phyloP scores from a whole-genome alignment of 2,797 vertebrate species.

The Hydrophis major region DNA sequence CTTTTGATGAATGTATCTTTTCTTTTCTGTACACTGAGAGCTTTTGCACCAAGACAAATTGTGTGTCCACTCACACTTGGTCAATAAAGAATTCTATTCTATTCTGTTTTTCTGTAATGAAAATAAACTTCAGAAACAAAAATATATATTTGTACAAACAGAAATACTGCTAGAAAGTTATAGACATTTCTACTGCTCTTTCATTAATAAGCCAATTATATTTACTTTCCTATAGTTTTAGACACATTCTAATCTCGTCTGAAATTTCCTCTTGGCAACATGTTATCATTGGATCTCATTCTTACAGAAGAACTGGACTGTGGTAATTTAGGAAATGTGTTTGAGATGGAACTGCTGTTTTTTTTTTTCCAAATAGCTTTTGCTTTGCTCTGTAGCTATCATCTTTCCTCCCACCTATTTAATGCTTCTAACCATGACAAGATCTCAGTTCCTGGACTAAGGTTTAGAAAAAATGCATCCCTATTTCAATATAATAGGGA shows the following conservation, averaged over 20 bases:
- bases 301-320: neutral
- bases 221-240: neutral
- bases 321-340: neutral
- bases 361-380: neutral
- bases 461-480: neutral
- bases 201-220: neutral
- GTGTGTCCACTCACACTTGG: too few relatives aligned
- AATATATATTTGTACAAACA: neutral
- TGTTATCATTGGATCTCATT: neutral
- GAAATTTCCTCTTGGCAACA: neutral
- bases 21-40: too few relatives aligned
- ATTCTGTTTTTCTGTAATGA: neutral
- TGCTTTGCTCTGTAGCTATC: neutral
- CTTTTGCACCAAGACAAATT: too few relatives aligned
- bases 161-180: neutral
- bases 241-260: neutral
- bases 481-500: neutral
- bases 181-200: neutral
- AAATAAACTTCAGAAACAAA: slow-evolving; percentile 7
- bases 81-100: too few relatives aligned
- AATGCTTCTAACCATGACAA: neutral
- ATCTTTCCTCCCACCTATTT: neutral
- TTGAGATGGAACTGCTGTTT: neutral
- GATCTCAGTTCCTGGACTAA: neutral
- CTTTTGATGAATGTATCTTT: too few relatives aligned